Percentiles rank a stretch among this genome's conserved stretches.
Evolutionary conservation across 2,113 vertebrate genomes (phyloP).

Genomic region (Neogobius melanostomus): DNA sequence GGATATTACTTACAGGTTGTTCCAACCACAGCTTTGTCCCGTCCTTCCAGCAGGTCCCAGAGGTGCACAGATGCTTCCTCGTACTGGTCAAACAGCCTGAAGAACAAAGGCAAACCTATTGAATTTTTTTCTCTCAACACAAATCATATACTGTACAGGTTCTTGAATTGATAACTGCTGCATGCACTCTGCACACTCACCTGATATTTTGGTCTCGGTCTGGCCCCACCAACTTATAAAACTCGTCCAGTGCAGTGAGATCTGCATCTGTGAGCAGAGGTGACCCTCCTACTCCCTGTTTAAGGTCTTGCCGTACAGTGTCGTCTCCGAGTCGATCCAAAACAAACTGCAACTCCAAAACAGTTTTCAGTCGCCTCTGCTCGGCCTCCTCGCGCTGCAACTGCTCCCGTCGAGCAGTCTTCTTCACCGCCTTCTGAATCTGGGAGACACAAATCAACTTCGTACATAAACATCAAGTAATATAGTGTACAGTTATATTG

Average conservation of each 20-base stretch:
- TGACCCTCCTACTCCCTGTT: conserved; percentile 82
- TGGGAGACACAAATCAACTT: conserved; percentile 40
- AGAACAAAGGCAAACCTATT: background rate
- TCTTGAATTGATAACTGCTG: background rate
- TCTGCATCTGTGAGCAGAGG: conserved; percentile 85
- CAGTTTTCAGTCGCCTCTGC: conserved; percentile 88
- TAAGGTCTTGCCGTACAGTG: conserved; percentile 86
- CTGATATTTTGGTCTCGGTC: conserved; percentile 90
- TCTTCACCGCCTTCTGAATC: conserved; percentile 96
- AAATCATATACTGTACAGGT: background rate
- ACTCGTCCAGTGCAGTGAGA: conserved; percentile 87
- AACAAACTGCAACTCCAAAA: conserved; percentile 91
- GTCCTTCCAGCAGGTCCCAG: conserved; percentile 94
- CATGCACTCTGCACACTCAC: conserved; percentile 62
- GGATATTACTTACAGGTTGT: conserved; percentile 89
- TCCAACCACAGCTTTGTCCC: conserved; percentile 92
- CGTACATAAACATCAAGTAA: too few relatives aligned
- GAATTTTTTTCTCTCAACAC: background rate
- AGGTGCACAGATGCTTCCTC: conserved; percentile 92
- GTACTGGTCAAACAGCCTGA: conserved; percentile 90
- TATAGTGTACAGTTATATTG: background rate
- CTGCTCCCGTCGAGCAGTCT: conserved; percentile 90
- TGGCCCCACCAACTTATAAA: conserved; percentile 94
- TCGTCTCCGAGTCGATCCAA: conserved; percentile 93
- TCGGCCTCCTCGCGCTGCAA: conserved; percentile 93